phyloP scores from a whole-genome alignment of 2,113 vertebrate species.

The Cariama cristata region DNA sequence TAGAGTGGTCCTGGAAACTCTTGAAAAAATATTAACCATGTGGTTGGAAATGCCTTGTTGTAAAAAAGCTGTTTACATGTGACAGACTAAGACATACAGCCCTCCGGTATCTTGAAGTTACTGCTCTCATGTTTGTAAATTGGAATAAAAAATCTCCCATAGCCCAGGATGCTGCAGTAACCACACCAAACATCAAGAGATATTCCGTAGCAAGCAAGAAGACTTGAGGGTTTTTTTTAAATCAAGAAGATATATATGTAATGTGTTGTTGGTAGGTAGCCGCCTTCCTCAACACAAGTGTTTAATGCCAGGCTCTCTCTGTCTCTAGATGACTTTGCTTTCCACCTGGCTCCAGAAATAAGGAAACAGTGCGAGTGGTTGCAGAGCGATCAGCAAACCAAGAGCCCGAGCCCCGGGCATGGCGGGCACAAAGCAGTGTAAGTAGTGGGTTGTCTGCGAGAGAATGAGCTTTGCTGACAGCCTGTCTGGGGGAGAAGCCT shows the following conservation, averaged over 20 bases:
- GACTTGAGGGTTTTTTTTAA: not conserved
- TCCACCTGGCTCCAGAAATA: constrained; percentile 87
- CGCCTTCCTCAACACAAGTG: not conserved
- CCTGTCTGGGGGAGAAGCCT: not conserved
- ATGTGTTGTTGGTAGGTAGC: not conserved
- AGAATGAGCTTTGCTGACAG: not conserved
- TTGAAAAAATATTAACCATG: not conserved
- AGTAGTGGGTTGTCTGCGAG: constrained; percentile 43
- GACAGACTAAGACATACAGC: not conserved
- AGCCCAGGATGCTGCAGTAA: not conserved
- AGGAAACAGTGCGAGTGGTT: constrained; percentile 87
- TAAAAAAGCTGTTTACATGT: not conserved
- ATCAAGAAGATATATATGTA: not conserved
- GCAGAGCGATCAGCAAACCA: constrained; percentile 85
- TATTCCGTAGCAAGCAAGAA: not conserved
- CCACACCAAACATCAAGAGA: not conserved
- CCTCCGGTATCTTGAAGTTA: not conserved
- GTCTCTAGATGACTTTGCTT: constrained; percentile 87
- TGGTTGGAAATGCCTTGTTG: not conserved
- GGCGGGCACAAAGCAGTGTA: constrained; percentile 75
- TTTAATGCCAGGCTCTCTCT: not conserved
- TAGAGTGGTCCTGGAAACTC: not conserved
- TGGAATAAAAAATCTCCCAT: not conserved
- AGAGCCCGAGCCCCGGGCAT: constrained; percentile 65
- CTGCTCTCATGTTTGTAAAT: not conserved